Base-by-base conservation (phyloP, 1,140 invertebrate genomes). In the Zaprionus vittiger region DNA sequence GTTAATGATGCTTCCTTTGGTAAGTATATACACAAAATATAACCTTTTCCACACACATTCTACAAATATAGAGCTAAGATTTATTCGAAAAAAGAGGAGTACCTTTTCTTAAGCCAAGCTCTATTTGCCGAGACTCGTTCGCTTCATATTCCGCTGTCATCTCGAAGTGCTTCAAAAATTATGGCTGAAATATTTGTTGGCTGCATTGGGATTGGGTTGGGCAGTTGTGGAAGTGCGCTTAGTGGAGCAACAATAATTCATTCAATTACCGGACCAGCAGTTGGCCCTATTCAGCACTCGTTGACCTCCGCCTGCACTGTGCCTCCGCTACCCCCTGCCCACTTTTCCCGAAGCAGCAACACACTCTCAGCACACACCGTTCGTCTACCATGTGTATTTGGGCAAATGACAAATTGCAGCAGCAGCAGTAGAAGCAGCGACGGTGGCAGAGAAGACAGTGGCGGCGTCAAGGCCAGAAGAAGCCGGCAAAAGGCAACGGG, bases 351-450 rank as follows among this genome's bases (percentile, higher is more conserved):
- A 4, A 31, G 20, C 47, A 12, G 47, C 47, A 52, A 24, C 47
- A 22, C 62, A 65, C 38, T 65, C 73, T 62, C 61, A 73, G 49
- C 57, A 64, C 66, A 73, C 76, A 72, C 83, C 81, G 79, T 89
- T 89, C 81, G 66, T 90, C 78, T 69, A 76, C 49, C 62, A 78
- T 81, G 71, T 89, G 83, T 83, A 84, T 89, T 89, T 89, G 85
- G 59, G 69, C 81, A 90, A 83, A 89, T 89, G 84, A 89, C 84
- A 89, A 89, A 89, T 89, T 89, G 81, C 84, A 66, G 60, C 52
- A 47, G 61, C 31, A 41, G n/a, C 52, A 22, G 56, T 52, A 73
- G 62, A 17, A 41, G 38, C 31, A n/a, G 62, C 62, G 68, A 80
- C 9, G 47, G 20, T 17, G 20, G n/a, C 47, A 11, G 20, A 52